These are phyloP conservation scores for Dastarcus helophoroides DNA, from an alignment of 2,888 invertebrate genomes.

Conservation along the genomic window DNA sequence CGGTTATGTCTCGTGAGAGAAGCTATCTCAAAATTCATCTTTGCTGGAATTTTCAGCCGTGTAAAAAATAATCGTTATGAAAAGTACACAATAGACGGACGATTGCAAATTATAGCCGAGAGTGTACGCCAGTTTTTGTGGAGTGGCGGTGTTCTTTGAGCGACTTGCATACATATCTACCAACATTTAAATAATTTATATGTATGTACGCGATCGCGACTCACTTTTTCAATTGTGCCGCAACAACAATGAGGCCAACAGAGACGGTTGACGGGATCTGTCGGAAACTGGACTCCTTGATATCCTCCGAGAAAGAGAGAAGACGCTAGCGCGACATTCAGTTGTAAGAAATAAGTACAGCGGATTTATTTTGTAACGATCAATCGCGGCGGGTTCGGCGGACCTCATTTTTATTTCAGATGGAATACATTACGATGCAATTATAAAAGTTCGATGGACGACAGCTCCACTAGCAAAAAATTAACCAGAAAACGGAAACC, in stretches of 20 bases:
- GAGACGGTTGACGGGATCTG: conserved; percentile 26
- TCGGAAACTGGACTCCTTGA: conserved; percentile 21
- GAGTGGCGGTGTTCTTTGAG: conserved; percentile 36
- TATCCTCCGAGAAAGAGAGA: conserved; percentile 14
- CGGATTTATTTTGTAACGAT: conserved; percentile 30
- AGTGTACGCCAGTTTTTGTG: conserved; percentile 36
- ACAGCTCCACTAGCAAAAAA: too few relatives aligned
- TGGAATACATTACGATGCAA: conserved; percentile 27
- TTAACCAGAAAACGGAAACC: neutral
- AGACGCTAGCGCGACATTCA: conserved; percentile 22
- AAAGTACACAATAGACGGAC: conserved; percentile 27
- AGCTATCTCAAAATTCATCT: conserved; percentile 1
- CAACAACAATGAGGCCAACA: conserved; percentile 29
- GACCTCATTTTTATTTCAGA: conserved; percentile 28
- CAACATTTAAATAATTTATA: conserved; percentile 41
- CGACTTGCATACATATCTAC: conserved; percentile 38
- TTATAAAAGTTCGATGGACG: conserved; percentile 20
- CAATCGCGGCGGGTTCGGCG: conserved; percentile 22
- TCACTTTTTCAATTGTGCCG: conserved; percentile 35
- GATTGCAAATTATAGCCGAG: conserved; percentile 32
- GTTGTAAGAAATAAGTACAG: conserved; percentile 29
- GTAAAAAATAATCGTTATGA: conserved; percentile 27
- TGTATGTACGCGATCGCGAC: conserved; percentile 36
- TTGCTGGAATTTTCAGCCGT: conserved; percentile 8
- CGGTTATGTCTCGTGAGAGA: too few relatives aligned